These are phyloP conservation scores for Danio rerio DNA, from an alignment of 2,113 vertebrate genomes.

Conservation along the genomic window DNA sequence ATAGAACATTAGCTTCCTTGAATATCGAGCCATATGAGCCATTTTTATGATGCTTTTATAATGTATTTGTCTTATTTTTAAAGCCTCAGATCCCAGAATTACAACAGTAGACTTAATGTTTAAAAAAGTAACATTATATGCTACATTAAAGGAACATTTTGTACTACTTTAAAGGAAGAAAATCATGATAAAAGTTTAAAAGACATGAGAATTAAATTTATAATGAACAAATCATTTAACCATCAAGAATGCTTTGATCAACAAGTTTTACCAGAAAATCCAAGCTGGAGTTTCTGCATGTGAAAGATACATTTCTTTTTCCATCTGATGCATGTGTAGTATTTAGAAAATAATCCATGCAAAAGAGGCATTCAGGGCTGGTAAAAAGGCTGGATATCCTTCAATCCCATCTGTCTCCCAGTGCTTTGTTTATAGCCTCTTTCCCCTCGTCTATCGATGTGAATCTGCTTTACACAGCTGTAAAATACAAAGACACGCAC, in stretches of 20 bases:
- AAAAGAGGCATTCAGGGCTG: background rate
- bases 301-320: background rate
- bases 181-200: background rate
- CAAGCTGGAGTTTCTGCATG: background rate
- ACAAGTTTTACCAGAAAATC: background rate
- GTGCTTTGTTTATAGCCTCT: conserved; percentile 19
- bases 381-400: conserved; percentile 1
- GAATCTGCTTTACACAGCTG: conserved; percentile 45
- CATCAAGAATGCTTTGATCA: background rate
- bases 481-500: conserved; percentile 29
- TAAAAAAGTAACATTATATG: no score
- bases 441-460: background rate
- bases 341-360: background rate
- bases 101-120: no score
- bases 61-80: background rate
- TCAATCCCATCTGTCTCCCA: background rate
- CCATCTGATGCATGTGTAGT: background rate
- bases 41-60: background rate
- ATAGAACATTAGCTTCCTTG: background rate
- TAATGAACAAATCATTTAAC: background rate
- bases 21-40: background rate
- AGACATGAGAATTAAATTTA: background rate
- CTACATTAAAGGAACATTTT: background rate
- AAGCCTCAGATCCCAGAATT: background rate
- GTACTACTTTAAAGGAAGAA: background rate